Evolutionary conservation across 2,888 invertebrate genomes (phyloP).

Genomic region (Hydroisotoma schaefferi): DNA sequence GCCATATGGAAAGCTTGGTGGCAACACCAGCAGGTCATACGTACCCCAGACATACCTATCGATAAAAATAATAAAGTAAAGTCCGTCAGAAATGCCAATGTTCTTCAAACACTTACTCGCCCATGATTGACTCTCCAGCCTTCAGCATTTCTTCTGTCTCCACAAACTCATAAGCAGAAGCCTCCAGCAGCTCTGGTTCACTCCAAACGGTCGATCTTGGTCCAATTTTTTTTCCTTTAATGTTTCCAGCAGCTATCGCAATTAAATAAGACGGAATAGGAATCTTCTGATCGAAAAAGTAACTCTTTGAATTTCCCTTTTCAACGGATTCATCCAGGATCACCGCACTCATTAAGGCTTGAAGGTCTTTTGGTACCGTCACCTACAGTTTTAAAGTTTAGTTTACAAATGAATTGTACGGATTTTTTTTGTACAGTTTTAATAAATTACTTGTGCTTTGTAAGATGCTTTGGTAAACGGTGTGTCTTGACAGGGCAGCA

Average conservation of each 20-base stretch:
- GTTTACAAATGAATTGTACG: background rate
- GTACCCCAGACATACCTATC: slow-evolving; percentile 81
- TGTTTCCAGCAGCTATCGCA: slow-evolving; percentile 79
- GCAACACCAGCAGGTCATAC: slow-evolving; percentile 84
- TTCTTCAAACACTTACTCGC: slow-evolving; percentile 52
- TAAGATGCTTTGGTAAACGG: slow-evolving; percentile 86
- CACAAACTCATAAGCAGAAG: slow-evolving; percentile 81
- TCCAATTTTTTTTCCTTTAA: slow-evolving; percentile 72
- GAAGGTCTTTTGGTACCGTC: slow-evolving; percentile 68
- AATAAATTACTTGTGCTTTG: slow-evolving; percentile 60
- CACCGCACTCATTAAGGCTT: slow-evolving; percentile 84
- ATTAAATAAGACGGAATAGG: slow-evolving; percentile 86
- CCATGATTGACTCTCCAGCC: slow-evolving; percentile 78
- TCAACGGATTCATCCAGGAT: slow-evolving; percentile 56
- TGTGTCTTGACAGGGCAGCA: slow-evolving; percentile 57
- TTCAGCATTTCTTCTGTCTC: slow-evolving; percentile 78
- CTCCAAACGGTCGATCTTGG: slow-evolving; percentile 84
- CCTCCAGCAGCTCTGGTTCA: slow-evolving; percentile 76
- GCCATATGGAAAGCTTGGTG: slow-evolving; percentile 90
- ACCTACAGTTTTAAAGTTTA: slow-evolving; percentile 55
- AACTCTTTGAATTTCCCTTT: slow-evolving; percentile 38
- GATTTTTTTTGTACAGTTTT: slow-evolving; percentile 40
- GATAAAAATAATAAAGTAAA: too few relatives aligned
- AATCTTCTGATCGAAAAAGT: slow-evolving; percentile 68
- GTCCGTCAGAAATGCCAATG: too few relatives aligned